A percentile compares a stretch with the other conserved stretches of the same genome.
Evolutionary conservation across 92 coral and sea anemone species (phyloP).

Genomic region (Blastomussa wellsi): DNA sequence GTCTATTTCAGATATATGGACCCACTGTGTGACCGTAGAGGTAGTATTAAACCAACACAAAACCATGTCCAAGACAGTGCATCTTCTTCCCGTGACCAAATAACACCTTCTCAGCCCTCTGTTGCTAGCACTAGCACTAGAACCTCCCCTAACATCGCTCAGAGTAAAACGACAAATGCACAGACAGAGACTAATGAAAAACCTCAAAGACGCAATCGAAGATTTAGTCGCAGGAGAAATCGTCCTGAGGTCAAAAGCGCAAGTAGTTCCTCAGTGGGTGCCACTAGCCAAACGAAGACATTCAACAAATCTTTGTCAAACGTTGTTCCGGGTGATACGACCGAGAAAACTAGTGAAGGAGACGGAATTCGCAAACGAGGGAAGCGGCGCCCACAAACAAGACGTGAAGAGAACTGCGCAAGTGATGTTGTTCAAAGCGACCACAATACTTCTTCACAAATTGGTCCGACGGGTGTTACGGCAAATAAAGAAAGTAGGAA

Average conservation of each 20-base stretch:
- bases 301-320: background rate
- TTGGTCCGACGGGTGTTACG: background rate
- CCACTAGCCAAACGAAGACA: background rate
- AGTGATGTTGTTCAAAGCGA: background rate
- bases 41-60: background rate
- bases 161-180: background rate
- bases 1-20: conserved; percentile 10
- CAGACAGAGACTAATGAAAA: background rate
- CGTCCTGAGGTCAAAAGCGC: background rate
- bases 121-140: background rate
- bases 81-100: background rate
- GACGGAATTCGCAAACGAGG: background rate
- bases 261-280: background rate
- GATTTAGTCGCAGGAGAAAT: conserved; percentile 9
- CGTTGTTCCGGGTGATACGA: background rate
- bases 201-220: background rate
- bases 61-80: background rate
- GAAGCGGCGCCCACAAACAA: background rate
- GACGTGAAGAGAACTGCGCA: background rate
- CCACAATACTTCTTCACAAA: background rate
- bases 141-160: background rate
- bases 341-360: background rate
- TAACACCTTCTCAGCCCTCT: background rate
- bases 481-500: background rate
- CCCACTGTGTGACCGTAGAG: background rate